phyloP scores from a whole-genome alignment of 2,113 vertebrate species.

The Marcusenius ussheri region DNA sequence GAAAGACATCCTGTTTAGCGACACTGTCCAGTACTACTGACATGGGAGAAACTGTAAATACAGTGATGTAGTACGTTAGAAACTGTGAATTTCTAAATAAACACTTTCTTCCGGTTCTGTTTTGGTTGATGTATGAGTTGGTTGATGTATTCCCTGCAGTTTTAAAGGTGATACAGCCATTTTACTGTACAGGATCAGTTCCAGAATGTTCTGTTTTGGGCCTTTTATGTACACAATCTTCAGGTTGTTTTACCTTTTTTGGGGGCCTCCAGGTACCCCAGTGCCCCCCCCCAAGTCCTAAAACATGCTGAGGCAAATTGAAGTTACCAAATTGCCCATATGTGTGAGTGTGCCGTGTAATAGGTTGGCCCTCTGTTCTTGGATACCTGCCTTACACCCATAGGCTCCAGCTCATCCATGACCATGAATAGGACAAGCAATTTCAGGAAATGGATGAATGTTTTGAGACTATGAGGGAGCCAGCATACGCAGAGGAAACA shows the following conservation, averaged over 20 bases:
- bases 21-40: conserved; percentile 62
- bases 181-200: background rate
- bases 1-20: conserved; percentile 20
- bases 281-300: background rate
- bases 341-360: background rate
- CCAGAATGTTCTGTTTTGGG: background rate
- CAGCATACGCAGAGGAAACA: too few species aligned
- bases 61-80: conserved; percentile 96
- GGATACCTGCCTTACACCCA: background rate
- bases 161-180: background rate
- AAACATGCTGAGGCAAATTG: background rate
- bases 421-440: too few species aligned
- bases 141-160: background rate
- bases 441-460: too few species aligned
- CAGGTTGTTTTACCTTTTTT: background rate
- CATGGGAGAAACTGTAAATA: conserved; percentile 76
- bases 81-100: conserved; percentile 99
- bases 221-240: background rate
- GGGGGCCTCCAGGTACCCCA: background rate
- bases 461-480: too few species aligned
- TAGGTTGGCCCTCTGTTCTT: background rate
- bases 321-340: background rate
- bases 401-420: background rate
- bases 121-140: background rate
- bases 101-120: conserved; percentile 43